Evolutionary conservation across 2,113 vertebrate species (phyloP).

Genomic region (Elephas maximus): DNA sequence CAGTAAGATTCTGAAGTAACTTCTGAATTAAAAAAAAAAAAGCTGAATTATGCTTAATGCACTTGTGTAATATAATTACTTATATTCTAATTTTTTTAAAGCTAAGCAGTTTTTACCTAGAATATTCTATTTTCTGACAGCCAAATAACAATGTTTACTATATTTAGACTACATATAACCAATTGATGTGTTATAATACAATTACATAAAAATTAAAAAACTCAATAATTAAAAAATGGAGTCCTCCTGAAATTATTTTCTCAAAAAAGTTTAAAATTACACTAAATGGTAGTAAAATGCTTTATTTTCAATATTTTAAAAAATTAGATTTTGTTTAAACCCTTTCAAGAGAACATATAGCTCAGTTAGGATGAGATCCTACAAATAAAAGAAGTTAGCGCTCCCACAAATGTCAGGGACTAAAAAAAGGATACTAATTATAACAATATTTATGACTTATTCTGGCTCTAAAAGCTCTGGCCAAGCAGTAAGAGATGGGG

Average conservation of each 20-base stretch:
- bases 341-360: background rate
- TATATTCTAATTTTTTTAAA: conserved; percentile 34
- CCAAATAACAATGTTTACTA: conserved; percentile 45
- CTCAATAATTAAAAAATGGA: conserved; percentile 36
- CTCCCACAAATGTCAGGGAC: background rate
- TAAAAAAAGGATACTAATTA: conserved; percentile 35
- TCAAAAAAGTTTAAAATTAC: conserved; percentile 37
- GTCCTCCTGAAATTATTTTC: conserved; percentile 51
- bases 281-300: background rate
- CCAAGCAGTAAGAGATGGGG: background rate
- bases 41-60: background rate
- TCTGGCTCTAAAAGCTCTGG: conserved; percentile 18
- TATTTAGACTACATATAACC: background rate
- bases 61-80: background rate
- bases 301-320: conserved; percentile 41
- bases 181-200: background rate
- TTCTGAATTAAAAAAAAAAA: conserved; percentile 16
- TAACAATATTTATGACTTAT: background rate
- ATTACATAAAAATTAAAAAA: conserved; percentile 8
- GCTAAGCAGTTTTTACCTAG: conserved; percentile 18
- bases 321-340: conserved; percentile 39
- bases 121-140: conserved; percentile 24
- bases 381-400: conserved; percentile 41
- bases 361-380: background rate
- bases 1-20: conserved; percentile 52